Conservation (phyloP, 2,888 invertebrate genomes). For the Panorpa germanica region DNA sequence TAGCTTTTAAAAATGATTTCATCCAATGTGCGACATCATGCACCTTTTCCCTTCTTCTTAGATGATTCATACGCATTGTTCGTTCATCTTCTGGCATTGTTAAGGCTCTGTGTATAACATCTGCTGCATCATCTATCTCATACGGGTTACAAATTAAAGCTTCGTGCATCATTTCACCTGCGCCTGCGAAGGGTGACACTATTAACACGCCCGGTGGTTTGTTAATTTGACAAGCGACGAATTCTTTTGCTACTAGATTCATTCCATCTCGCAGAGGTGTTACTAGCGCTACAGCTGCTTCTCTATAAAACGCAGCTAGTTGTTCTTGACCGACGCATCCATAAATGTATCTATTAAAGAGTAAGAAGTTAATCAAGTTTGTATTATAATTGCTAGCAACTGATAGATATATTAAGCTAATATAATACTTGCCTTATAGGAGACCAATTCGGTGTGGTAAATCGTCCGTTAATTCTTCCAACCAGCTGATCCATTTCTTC, state of each 20-base stretch:
- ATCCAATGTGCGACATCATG: conserved; percentile 83
- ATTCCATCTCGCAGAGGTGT: conserved; percentile 79
- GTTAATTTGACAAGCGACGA: conserved; percentile 81
- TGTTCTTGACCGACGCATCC: conserved; percentile 77
- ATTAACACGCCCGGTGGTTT: conserved; percentile 70
- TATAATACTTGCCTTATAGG: conserved; percentile 41
- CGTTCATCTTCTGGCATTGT: conserved; percentile 84
- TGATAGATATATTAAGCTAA: no score
- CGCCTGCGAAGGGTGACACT: conserved; percentile 81
- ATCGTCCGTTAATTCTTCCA: conserved; percentile 72
- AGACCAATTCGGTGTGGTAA: conserved; percentile 83
- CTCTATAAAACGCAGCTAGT: conserved; percentile 69
- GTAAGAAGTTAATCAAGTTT: no score
- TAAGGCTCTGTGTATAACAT: conserved; percentile 68
- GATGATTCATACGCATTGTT: conserved; percentile 67
- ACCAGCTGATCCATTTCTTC: conserved; percentile 82
- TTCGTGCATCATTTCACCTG: conserved; percentile 88
- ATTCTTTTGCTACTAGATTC: conserved; percentile 86
- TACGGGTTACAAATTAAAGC: conserved; percentile 80
- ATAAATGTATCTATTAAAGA: conserved; percentile 63
- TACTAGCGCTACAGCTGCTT: conserved; percentile 71
- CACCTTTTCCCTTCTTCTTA: conserved; percentile 58
- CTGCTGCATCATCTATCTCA: conserved; percentile 72
- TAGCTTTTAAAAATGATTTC: conserved; percentile 68
- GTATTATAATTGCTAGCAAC: no score